phyloP scores from a whole-genome alignment of 2,113 vertebrate species.

The Coreoperca whiteheadi region DNA sequence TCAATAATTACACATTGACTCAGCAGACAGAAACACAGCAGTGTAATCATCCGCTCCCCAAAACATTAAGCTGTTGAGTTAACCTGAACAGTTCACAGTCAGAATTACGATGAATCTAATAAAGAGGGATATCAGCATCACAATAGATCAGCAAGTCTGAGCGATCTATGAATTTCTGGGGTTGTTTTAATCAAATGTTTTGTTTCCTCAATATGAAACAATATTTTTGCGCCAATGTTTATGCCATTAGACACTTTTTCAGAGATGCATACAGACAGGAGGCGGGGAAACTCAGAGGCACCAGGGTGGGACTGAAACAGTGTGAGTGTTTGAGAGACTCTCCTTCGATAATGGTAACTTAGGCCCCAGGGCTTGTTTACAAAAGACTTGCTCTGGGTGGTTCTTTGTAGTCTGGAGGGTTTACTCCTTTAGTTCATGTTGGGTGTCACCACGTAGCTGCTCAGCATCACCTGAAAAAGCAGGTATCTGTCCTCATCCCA shows the following conservation, averaged over 20 bases:
- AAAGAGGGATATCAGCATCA: background rate
- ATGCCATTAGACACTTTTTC: background rate
- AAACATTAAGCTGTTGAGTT: background rate
- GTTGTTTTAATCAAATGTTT: slow-evolving; percentile 22
- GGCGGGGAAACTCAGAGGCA: background rate
- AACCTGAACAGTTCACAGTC: background rate
- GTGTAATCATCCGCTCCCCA: slow-evolving; percentile 4
- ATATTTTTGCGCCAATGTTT: background rate
- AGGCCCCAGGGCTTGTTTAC: slow-evolving; percentile 3
- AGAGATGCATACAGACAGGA: background rate
- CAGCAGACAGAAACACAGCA: slow-evolving; percentile 25
- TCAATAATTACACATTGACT: slow-evolving; percentile 3
- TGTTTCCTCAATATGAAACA: background rate
- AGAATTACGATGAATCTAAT: slow-evolving; percentile 2
- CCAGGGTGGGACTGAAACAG: background rate
- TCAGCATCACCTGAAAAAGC: slow-evolving; percentile 5
- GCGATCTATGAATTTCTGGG: background rate
- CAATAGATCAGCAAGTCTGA: background rate
- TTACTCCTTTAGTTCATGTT: background rate
- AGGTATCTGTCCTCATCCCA: background rate
- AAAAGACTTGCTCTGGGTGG: background rate
- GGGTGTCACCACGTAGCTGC: background rate
- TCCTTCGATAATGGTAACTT: background rate
- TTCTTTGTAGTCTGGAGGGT: slow-evolving; percentile 3
- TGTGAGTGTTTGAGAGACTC: background rate